These are phyloP conservation scores for Clamator glandarius DNA, from an alignment of 2,797 vertebrate genomes.

Conservation along the genomic window DNA sequence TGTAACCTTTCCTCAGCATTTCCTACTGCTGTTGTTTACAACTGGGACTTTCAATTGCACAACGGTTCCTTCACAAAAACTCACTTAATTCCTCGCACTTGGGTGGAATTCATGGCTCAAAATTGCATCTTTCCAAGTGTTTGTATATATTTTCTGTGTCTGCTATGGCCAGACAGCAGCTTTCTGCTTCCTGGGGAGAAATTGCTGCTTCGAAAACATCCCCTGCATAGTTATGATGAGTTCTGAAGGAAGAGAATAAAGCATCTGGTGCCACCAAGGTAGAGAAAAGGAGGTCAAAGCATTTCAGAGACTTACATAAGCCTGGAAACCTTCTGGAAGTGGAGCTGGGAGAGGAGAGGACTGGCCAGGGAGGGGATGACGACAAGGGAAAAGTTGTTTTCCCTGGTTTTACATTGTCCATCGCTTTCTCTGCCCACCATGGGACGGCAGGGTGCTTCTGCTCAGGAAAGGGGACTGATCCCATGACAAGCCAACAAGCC, in stretches of 20 bases:
- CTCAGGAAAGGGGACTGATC: neutral
- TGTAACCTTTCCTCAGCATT: neutral
- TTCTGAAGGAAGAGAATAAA: conserved; percentile 34
- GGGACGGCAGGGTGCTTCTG: neutral
- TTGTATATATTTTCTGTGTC: neutral
- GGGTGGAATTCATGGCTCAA: neutral
- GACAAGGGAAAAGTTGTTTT: neutral
- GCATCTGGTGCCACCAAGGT: neutral
- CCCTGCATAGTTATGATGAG: neutral
- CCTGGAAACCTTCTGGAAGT: neutral
- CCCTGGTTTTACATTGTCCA: neutral
- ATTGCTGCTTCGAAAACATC: neutral
- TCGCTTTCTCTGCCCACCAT: neutral
- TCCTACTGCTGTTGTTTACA: conserved; percentile 27
- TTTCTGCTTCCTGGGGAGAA: conserved; percentile 7
- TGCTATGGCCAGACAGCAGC: neutral
- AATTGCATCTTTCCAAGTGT: neutral
- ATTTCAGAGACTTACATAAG: neutral
- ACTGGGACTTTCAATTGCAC: neutral
- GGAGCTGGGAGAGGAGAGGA: neutral
- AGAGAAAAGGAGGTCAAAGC: neutral
- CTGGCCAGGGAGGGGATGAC: neutral
- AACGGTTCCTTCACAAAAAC: neutral
- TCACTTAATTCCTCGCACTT: neutral
- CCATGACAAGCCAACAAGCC: neutral